Conservation (phyloP, 2,113 vertebrate species). For the Solea solea region DNA sequence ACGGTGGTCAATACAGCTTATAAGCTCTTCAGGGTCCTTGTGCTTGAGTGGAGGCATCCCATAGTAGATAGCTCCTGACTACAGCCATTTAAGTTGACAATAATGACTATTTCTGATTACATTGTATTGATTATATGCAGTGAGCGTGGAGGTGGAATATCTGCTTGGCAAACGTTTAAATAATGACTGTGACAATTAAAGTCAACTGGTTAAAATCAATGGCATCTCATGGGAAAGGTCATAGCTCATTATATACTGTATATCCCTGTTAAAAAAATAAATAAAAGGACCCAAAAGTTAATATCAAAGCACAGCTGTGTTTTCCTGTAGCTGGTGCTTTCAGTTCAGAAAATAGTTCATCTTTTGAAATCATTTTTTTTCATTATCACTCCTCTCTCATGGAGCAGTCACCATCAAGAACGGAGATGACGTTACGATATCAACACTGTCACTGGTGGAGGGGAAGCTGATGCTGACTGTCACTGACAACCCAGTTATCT, state of each 20-base stretch:
- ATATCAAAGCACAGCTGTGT: too few species aligned
- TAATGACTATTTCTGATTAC: slow-evolving; percentile 43
- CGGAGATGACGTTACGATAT: too few species aligned
- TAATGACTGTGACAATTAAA: slow-evolving; percentile 52
- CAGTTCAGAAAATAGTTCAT: too few species aligned
- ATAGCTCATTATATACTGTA: slow-evolving; percentile 1
- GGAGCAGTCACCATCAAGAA: too few species aligned
- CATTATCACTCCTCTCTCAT: too few species aligned
- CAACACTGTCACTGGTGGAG: too few species aligned
- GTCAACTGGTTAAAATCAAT: slow-evolving; percentile 46
- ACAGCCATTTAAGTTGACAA: slow-evolving; percentile 22
- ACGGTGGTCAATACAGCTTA: slow-evolving; percentile 25
- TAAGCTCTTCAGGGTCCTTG: not conserved
- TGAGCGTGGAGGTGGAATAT: slow-evolving; percentile 1
- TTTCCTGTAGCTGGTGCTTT: too few species aligned
- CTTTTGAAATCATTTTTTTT: too few species aligned
- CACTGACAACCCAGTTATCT: too few species aligned
- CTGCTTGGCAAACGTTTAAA: slow-evolving; percentile 20
- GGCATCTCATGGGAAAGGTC: slow-evolving; percentile 9
- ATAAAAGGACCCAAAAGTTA: too few species aligned
- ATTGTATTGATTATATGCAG: slow-evolving; percentile 35
- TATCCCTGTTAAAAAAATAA: not conserved
- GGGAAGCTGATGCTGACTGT: too few species aligned
- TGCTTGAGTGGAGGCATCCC: not conserved
- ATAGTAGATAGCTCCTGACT: not conserved